Evolutionary conservation across 2,888 invertebrate species (phyloP).

Genomic region (Caenorhabditis panamensis): DNA sequence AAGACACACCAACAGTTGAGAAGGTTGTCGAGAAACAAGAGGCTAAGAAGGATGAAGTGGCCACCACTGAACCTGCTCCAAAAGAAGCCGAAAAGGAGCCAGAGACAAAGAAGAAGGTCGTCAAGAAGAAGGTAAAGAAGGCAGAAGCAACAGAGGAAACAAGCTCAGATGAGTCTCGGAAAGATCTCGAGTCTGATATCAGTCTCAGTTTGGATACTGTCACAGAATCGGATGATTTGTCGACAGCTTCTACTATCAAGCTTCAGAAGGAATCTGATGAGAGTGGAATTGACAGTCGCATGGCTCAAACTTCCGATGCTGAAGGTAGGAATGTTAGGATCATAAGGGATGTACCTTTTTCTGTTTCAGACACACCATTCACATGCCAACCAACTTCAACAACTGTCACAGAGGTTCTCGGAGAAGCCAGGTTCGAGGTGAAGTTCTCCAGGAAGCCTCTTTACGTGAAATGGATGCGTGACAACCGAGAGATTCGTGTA

Average conservation of each 20-base stretch:
- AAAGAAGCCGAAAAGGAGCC: slow-evolving; percentile 18
- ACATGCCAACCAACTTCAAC: slow-evolving; percentile 24
- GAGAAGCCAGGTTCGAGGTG: slow-evolving; percentile 38
- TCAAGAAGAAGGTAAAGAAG: slow-evolving; percentile 38
- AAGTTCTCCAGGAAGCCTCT: slow-evolving; percentile 55
- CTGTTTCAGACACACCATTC: slow-evolving; percentile 38
- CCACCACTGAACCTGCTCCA: slow-evolving; percentile 1
- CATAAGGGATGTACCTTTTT: not conserved
- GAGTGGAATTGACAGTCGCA: slow-evolving; percentile 58
- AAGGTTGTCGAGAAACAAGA: not conserved
- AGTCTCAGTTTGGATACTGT: slow-evolving; percentile 55
- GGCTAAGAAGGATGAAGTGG: not conserved
- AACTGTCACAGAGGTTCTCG: slow-evolving; percentile 18
- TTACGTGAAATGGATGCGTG: slow-evolving; percentile 57
- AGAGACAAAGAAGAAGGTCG: slow-evolving; percentile 32
- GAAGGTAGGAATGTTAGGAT: slow-evolving; percentile 19
- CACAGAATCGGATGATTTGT: slow-evolving; percentile 48
- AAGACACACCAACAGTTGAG: no score
- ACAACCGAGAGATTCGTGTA: slow-evolving; percentile 52
- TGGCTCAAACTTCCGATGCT: slow-evolving; percentile 40
- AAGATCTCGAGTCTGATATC: slow-evolving; percentile 46
- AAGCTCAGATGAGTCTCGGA: slow-evolving; percentile 37
- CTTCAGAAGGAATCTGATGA: slow-evolving; percentile 52
- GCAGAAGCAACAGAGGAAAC: slow-evolving; percentile 9
- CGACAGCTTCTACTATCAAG: slow-evolving; percentile 50